phyloP scores from a whole-genome alignment of 2,113 vertebrate genomes.

The Cavia aperea region DNA sequence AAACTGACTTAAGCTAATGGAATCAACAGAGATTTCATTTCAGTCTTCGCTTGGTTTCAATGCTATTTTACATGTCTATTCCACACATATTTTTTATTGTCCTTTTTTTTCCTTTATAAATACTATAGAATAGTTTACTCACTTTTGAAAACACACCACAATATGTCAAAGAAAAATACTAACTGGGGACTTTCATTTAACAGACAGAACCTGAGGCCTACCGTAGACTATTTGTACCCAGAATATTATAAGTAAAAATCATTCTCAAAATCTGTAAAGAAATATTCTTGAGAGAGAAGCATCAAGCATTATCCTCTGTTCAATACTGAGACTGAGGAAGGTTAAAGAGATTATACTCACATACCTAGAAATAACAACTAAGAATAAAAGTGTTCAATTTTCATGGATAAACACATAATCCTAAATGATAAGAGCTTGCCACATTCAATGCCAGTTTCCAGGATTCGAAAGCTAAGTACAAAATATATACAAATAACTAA shows the following conservation, averaged over 20 bases:
- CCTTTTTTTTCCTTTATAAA: constrained; percentile 36
- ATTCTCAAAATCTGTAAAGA: neutral
- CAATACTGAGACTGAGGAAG: neutral
- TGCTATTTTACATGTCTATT: neutral
- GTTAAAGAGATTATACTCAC: constrained; percentile 25
- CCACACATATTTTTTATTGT: neutral
- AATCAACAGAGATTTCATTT: neutral
- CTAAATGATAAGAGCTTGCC: neutral
- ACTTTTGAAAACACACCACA: constrained; percentile 2
- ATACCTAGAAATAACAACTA: constrained; percentile 26
- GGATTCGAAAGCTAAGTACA: neutral
- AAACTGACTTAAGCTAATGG: neutral
- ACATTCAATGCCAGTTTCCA: constrained; percentile 12
- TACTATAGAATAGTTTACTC: neutral
- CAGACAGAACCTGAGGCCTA: neutral
- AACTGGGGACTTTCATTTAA: neutral
- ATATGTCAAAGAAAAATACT: constrained; percentile 38
- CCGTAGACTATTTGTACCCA: neutral
- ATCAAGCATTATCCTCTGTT: neutral
- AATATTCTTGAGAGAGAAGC: constrained; percentile 24
- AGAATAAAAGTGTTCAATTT: neutral
- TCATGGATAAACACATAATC: constrained; percentile 27
- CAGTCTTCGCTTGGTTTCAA: neutral
- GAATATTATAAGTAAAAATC: neutral
- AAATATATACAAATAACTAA: neutral